Conservation (phyloP, 2,888 invertebrate genomes). For the Coenonympha glycerion region DNA sequence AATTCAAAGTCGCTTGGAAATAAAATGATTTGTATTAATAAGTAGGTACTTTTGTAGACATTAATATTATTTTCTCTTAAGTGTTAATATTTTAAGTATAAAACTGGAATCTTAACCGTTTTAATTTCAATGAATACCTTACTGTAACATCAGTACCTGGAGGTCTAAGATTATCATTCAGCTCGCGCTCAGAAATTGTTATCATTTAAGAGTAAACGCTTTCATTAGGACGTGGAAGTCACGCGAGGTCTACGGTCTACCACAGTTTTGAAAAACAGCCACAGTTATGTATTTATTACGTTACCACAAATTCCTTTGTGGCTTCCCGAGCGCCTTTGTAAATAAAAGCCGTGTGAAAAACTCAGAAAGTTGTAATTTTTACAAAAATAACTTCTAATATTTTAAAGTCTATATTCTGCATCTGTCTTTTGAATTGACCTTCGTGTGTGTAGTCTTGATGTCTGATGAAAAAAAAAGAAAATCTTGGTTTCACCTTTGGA, state of each 20-base stretch:
- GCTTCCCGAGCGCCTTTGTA: not conserved
- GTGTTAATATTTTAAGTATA: no score
- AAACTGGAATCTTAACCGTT: not conserved
- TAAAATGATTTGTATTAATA: no score
- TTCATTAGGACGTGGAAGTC: constrained; percentile 35
- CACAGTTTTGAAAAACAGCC: constrained; percentile 23
- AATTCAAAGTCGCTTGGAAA: no score
- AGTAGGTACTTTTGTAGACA: no score
- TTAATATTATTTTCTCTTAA: no score
- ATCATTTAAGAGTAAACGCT: constrained; percentile 45
- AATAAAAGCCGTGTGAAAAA: not conserved
- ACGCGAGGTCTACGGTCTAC: constrained; percentile 33
- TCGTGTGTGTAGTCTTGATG: no score
- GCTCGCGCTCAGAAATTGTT: constrained; percentile 33
- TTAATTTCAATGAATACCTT: no score
- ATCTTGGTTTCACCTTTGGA: no score
- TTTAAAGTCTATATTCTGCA: not conserved
- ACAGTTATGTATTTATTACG: constrained; percentile 20
- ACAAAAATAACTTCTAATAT: not conserved
- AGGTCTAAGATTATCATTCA: constrained; percentile 34
- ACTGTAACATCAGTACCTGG: constrained; percentile 24
- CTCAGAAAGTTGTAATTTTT: not conserved
- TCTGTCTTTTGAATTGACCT: no score
- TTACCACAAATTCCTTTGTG: constrained; percentile 21
- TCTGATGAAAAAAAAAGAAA: no score